Evolutionary conservation across 1,140 invertebrate genomes (phyloP), one percentile per base, ranked within the genome.

Genomic region (Grapholita molesta): DNA sequence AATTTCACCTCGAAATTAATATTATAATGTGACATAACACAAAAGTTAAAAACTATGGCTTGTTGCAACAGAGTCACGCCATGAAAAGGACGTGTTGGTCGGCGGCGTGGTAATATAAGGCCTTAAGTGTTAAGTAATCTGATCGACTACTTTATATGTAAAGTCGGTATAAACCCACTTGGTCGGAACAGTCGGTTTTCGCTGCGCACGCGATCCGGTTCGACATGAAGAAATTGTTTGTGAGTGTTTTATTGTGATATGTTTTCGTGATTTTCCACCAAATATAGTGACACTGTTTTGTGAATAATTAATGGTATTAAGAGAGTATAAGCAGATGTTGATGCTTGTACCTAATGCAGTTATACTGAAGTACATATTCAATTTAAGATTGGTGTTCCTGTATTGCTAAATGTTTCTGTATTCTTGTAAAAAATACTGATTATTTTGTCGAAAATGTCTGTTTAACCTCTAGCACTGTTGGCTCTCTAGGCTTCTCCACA

Each of bases 131-230:
- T 82, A 78, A 76, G 78, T 71, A 83, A 85, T 69, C 69, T 9
- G 66, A 68, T 78, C 76, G 68, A 77, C 77, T 81, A 79, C 78
- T 79, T 84, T 81, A 80, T 76, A 82, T 82, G 82, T 79, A 78
- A 85, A 81, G 76, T 84, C 78, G 77, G 77, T 79, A 79, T 80
- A 81, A 79, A 67, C 35, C 24, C 25, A n/a, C 42, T 35, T 67
- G 66, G 35, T 68, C 76, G 82, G 82, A 83, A 30, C 55, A 30
- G 69, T 48, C 18, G 42, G 42, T 48, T 48, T 48, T 42, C 68
- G 53, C 70, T 38, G 55, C 67, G 67, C 70, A 68, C 67, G 70
- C 77, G 72, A 67, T 67, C 52, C 69, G 69, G 76, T 71, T 69
- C 71, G 30, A 38, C 35, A 83, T 83, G 79, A 77, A 79, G 52